Evolutionary conservation across 2,888 invertebrate species (phyloP).

Genomic region (Habroteleia sp.): DNA sequence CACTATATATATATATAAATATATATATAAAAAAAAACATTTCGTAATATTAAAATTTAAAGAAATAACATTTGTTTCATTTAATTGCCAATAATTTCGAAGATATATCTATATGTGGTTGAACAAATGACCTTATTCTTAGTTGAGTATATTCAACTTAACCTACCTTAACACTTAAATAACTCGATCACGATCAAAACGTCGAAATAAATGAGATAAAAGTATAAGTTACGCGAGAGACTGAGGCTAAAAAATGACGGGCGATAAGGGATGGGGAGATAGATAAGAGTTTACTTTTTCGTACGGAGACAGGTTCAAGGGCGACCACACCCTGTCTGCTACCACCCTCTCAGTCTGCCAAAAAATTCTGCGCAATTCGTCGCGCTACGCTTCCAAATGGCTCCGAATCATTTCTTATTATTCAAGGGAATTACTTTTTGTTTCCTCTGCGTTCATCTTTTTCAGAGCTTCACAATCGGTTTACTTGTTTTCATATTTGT

Average conservation of each 20-base stretch:
- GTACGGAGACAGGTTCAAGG: conserved; percentile 75
- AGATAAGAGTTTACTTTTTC: conserved; percentile 69
- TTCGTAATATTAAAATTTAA: no score
- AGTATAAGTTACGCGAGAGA: conserved; percentile 38
- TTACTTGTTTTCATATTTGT: conserved; percentile 28
- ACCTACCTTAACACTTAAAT: conserved; percentile 66
- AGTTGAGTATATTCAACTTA: conserved; percentile 16
- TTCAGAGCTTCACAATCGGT: conserved; percentile 19
- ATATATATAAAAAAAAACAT: no score
- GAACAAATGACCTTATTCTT: not conserved
- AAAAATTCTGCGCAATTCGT: conserved; percentile 69
- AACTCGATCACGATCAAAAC: conserved; percentile 61
- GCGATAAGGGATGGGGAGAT: conserved; percentile 61
- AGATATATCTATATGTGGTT: no score
- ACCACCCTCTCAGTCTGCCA: conserved; percentile 63
- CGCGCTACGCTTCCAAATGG: conserved; percentile 70
- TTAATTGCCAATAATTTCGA: no score
- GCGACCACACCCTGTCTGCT: conserved; percentile 80
- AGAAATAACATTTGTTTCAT: no score
- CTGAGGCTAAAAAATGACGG: conserved; percentile 57
- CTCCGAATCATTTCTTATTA: conserved; percentile 67
- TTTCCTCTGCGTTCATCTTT: conserved; percentile 34
- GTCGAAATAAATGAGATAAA: conserved; percentile 40
- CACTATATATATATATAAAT: no score
- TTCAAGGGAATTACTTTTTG: conserved; percentile 65